phyloP scores from a whole-genome alignment of 2,113 vertebrate genomes.

The Rhinoderma darwinii region DNA sequence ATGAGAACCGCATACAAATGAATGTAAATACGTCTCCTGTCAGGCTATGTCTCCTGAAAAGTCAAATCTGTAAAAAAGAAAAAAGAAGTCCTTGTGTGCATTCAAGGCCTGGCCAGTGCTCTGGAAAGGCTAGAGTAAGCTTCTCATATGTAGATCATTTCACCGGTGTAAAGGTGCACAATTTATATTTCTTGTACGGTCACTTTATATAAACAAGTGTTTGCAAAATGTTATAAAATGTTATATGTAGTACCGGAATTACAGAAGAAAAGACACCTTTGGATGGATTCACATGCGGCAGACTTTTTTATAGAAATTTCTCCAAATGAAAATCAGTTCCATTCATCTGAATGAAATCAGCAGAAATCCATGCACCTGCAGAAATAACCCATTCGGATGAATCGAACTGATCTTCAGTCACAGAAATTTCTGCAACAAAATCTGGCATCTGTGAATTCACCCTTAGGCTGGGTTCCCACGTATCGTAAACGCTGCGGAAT shows the following conservation, averaged over 20 bases:
- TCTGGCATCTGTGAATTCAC: no score
- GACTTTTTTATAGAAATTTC: no score
- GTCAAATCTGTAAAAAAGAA: slow-evolving; percentile 10
- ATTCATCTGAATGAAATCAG: no score
- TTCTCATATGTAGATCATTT: not conserved
- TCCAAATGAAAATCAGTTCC: no score
- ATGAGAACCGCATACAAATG: slow-evolving; percentile 59
- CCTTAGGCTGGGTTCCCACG: no score
- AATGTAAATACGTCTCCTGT: slow-evolving; percentile 38
- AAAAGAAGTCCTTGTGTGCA: slow-evolving; percentile 3
- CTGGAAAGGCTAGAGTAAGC: not conserved
- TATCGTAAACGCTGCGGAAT: no score
- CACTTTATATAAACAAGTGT: not conserved
- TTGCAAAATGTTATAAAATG: not conserved
- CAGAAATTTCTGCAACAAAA: no score
- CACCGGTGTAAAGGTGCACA: not conserved
- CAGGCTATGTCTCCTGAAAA: slow-evolving; percentile 30
- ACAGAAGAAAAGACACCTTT: not conserved
- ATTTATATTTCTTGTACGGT: not conserved
- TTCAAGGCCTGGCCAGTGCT: slow-evolving; percentile 7
- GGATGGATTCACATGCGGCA: no score
- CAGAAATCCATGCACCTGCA: no score
- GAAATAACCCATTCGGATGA: no score
- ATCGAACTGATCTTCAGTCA: no score
- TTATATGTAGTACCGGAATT: not conserved